Evolutionary conservation across 2,113 vertebrate species (phyloP).

Genomic region (Petrocephalus zakoni): DNA sequence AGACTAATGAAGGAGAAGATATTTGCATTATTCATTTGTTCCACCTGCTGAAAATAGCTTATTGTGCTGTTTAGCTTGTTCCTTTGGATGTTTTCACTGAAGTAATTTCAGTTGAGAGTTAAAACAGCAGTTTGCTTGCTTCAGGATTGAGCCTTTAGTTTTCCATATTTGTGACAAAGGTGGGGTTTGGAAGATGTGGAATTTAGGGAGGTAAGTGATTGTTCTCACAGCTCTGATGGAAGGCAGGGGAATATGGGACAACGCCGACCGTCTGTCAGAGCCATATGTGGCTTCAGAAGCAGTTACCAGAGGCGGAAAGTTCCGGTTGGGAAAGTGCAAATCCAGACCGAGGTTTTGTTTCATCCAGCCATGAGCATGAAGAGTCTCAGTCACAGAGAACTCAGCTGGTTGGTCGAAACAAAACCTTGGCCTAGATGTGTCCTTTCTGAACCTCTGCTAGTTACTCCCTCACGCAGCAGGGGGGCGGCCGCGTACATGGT

Average conservation of each 20-base stretch:
- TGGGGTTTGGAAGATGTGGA: neutral
- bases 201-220: no score
- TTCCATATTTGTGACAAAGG: neutral
- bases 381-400: neutral
- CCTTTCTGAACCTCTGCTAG: neutral
- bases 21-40: neutral
- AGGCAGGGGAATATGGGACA: neutral
- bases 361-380: neutral
- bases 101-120: neutral
- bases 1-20: conserved; percentile 6
- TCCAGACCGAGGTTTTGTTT: neutral
- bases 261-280: neutral
- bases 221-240: neutral
- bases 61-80: neutral
- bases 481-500: neutral
- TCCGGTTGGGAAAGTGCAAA: neutral
- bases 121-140: neutral
- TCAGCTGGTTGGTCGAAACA: neutral
- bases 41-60: neutral
- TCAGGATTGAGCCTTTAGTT: neutral
- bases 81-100: neutral
- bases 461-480: neutral
- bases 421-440: neutral
- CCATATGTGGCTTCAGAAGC: neutral
- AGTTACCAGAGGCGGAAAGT: neutral